Conservation (phyloP, 2,888 invertebrate species). For the Sisyra nigra region DNA sequence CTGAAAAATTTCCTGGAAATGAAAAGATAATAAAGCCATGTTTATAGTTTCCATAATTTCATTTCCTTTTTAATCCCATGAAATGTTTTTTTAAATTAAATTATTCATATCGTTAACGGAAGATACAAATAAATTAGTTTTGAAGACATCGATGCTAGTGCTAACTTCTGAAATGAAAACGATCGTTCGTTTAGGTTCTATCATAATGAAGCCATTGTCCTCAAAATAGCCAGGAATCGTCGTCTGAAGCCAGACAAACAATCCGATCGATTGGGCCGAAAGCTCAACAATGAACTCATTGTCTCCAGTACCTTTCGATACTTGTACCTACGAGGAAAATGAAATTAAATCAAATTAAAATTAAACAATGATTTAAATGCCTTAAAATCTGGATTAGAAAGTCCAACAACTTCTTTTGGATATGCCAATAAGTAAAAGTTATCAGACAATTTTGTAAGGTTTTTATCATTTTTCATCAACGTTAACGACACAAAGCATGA, state of each 20-base stretch:
- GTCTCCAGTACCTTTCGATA: too few relatives aligned
- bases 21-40: too few relatives aligned
- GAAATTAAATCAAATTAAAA: not conserved
- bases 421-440: conserved; percentile 1
- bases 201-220: conserved; percentile 28
- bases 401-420: not conserved
- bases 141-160: too few relatives aligned
- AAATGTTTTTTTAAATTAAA: too few relatives aligned
- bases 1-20: too few relatives aligned
- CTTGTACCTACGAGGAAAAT: too few relatives aligned
- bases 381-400: not conserved
- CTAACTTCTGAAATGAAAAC: not conserved
- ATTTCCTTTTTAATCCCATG: too few relatives aligned
- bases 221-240: not conserved
- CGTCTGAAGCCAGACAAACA: conserved; percentile 2
- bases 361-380: not conserved
- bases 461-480: conserved; percentile 1
- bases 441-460: not conserved
- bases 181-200: conserved; percentile 16
- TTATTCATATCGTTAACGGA: too few relatives aligned
- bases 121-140: too few relatives aligned
- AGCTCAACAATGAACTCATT: not conserved
- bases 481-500: not conserved
- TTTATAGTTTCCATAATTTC: too few relatives aligned
- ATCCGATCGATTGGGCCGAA: not conserved